Base-by-base conservation (phyloP, 2,888 invertebrate species). In the Chloromyia formosa region DNA sequence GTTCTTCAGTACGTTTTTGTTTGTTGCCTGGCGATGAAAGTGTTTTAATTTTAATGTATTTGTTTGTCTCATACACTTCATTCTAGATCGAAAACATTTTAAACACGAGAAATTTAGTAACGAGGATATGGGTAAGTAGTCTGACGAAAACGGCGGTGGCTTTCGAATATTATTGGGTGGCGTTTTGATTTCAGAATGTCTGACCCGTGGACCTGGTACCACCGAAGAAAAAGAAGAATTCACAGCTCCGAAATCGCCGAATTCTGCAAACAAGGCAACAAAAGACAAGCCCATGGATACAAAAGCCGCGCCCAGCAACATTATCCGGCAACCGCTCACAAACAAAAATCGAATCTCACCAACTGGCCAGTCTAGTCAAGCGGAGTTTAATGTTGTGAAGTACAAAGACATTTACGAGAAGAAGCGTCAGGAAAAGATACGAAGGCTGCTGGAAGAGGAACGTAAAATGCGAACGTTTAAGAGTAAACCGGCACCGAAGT, bases 401-500 rank as follows among this genome's bases (percentile, higher is more conserved):
- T 82, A 81, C 58, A 81, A 80, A 62, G 81, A 82, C 54, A 69
- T 83, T 0, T 85, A 85, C 66, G 80, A 83, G 61, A 78, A 76
- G 9, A 83, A 81, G 10, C 80, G 81, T 0, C 79, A 82, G 40
- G 78, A 78, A 27, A 68, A 20, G 45, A 78, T 79, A 0, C 58
- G 81, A 20, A 78, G 78, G 0, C 79, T 78, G 7, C 78, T 80
- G 4, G 81, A 83, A 23, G 82, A 84, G 35, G 83, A 84, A 53
- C 81, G 80, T 0, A 84, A 83, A 74, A 81, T 80, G 56, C 80
- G 85, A 0, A 75, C 82, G 74, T 85, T 85, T 76, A 83, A 80
- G 22, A 83, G 85, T 60, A 80, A 81, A 0, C 85, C 84, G 2
- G 81, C 79, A 18, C 84, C 84, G 0, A 84, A 84, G 45, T 83